Conservation (phyloP, 2,113 vertebrate genomes). For the Cathartes aura region DNA sequence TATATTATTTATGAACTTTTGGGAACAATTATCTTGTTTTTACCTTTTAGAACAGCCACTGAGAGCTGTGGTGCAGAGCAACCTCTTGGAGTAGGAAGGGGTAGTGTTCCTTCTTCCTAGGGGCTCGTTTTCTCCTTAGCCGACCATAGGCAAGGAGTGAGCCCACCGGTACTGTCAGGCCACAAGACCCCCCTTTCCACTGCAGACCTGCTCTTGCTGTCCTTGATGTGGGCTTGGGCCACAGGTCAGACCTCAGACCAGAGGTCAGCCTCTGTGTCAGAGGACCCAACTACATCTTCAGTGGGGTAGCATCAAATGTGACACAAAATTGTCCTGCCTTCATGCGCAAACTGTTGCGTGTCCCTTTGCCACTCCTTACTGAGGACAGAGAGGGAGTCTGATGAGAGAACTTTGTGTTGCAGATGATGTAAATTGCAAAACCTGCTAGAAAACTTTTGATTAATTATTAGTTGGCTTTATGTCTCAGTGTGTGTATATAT, state of each 20-base stretch:
- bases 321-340: neutral
- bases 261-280: neutral
- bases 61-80: neutral
- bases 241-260: neutral
- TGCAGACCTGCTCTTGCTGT: neutral
- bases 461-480: neutral
- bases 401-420: neutral
- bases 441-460: neutral
- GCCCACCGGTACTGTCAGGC: neutral
- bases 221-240: neutral
- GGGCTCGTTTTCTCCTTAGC: neutral
- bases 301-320: rapidly evolving
- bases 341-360: rapidly evolving
- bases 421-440: neutral
- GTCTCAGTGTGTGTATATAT: neutral
- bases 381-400: neutral
- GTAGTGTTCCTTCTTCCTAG: rapidly evolving
- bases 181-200: neutral
- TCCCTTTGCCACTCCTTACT: neutral
- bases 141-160: rapidly evolving
- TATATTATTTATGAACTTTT: conserved; percentile 49
- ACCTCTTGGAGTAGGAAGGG: neutral
- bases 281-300: neutral
- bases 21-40: conserved; percentile 44
- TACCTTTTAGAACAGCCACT: neutral